Evolutionary conservation across 2,888 invertebrate species (phyloP).

Genomic region (Drosophila engyochracea): DNA sequence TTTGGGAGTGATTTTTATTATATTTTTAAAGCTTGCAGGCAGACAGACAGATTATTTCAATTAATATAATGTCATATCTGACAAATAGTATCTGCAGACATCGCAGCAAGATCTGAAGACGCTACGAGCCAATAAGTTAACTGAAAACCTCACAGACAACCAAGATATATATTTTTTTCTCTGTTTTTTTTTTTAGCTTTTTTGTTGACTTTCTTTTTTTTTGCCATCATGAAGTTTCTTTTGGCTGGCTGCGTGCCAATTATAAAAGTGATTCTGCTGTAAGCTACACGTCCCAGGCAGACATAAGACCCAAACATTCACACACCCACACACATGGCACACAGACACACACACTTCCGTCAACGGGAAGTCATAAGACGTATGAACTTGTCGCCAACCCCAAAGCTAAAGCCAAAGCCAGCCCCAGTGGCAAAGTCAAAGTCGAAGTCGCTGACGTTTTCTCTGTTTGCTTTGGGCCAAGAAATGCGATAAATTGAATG

Average conservation of each 20-base stretch:
- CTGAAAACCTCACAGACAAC: conserved; percentile 63
- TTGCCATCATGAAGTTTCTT: conserved; percentile 56
- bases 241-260: conserved; percentile 80
- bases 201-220: conserved; percentile 29
- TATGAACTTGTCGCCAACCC: conserved; percentile 77
- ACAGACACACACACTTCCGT: conserved; percentile 77
- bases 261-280: conserved; percentile 80
- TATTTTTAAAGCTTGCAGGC: conserved; percentile 12
- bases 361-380: conserved; percentile 82
- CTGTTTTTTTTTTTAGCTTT: conserved; percentile 17
- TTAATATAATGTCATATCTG: conserved; percentile 78
- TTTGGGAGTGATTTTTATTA: conserved; percentile 33
- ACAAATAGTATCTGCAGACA: conserved; percentile 77
- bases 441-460: conserved; percentile 56
- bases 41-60: conserved; percentile 64
- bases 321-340: conserved; percentile 30
- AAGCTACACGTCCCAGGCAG: conserved; percentile 77
- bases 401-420: conserved; percentile 24
- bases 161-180: conserved; percentile 7
- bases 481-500: conserved; percentile 81
- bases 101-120: conserved; percentile 60
- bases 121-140: conserved; percentile 54
- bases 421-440: conserved; percentile 26
- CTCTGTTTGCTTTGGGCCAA: conserved; percentile 72
- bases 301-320: conserved; percentile 58